Base-by-base conservation (phyloP, 2,797 vertebrate genomes). In the Sparidentex hasta region DNA sequence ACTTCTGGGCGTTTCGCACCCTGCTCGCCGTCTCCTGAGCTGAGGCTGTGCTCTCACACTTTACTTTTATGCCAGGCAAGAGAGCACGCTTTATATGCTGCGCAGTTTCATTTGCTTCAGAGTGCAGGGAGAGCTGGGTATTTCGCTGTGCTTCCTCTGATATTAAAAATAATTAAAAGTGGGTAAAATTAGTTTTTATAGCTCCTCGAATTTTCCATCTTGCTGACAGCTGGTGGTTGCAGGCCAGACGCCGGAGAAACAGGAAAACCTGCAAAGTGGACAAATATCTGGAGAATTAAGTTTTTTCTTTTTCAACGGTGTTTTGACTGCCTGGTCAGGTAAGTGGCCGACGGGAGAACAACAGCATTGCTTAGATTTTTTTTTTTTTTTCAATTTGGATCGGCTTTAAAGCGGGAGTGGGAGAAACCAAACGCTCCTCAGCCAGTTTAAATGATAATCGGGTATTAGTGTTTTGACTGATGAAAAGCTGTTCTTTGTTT, bases 1-100 rank as follows among this genome's bases (percentile, higher is more conserved):
- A 67, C 41, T 71, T 80, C 65, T 43, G 59, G 51, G 63, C 82
- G 82, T 85, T 92, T 93, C 85, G 75, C 92, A 91, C 81, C 29
- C 47, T 54, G 63, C 46, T 74, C 74, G 71, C 58, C 65, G 65
- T 81, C 62, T 80, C 80, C 62, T 72, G 47, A 54, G 67, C 48
- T 69, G 75, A 63, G 65, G 54, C 47, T 48, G 48, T 6, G 27
- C 75, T 83, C 66, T 55, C 80, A 88, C 81, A 74, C 20, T 21
- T 20, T 33, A 16, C 52, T 66, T 80, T 50, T n/a, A 29, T 54
- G 33, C 59, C 23, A 27, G 50, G 47, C 8, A 5, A 20, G 57
- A 79, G 38, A 65, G 29, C 14, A 1, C 11, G 0, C 14, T 66
- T 76, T 16, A 47, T 46, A 8, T 11, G 46, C 63, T 50, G 59